Base-by-base conservation (phyloP, 2,797 vertebrate genomes). In the Alcedo quadribrachys region DNA sequence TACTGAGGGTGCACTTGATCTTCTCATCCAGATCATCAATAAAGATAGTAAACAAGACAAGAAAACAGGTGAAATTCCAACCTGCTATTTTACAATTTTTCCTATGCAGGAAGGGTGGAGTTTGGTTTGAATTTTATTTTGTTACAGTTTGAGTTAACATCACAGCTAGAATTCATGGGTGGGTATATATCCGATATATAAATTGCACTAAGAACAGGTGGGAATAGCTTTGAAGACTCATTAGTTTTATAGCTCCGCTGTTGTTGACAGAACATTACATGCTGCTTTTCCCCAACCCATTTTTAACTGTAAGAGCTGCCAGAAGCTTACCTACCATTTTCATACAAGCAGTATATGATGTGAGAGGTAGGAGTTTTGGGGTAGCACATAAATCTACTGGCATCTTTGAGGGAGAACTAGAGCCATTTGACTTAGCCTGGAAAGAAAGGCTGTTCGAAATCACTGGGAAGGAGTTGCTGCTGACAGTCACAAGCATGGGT, bases 241-340 rank as follows among this genome's bases (percentile, higher is more conserved):
- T 43, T 68, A 75, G 42, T 51, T 92, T 85, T 83, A 75, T 32
- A 75, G 55, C 77, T 91, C 69, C 40, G 79, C n/a, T 66, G 27
- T 40, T 62, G 51, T 48, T 91, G 87, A 67, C 70, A 84, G 85
- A 91, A 91, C 87, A 87, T 76, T 60, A 67, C 42, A 79, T 53
- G 35, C n/a, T 81, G n/a, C 33, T 92, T 90, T 95, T 79, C 27
- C 30, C 33, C 12, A 76, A 30, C 43, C 51, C 12, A 1, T 73
- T 82, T 66, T 78, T 79, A 87, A 57, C 11, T 76, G 60, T 22
- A 87, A 85, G 8, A 62, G 35, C 55, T 89, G 54, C 62, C 76
- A 89, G 79, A 65, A 89, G 12, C 45, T 91, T 95, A 81, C 32
- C 48, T 32, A 30, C n/a, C 28, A 40, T 81, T 87, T 91, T 78